Evolutionary conservation across 2,888 invertebrate genomes (phyloP).

Genomic region (Amiota minor): DNA sequence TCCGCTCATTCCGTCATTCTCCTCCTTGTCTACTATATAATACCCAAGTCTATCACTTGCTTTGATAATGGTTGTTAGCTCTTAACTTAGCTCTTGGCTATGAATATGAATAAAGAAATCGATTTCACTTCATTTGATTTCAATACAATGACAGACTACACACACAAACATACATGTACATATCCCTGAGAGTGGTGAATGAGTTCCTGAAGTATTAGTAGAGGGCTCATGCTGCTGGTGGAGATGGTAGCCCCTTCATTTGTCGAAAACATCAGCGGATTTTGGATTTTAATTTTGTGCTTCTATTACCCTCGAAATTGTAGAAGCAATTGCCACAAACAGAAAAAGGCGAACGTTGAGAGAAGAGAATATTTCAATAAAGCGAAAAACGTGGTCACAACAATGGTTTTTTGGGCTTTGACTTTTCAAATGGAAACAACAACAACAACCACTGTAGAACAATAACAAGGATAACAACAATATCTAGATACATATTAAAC

Average conservation of each 20-base stretch:
- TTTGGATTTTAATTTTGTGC: conserved; percentile 13
- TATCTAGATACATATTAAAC: neutral
- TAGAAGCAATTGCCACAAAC: conserved; percentile 1
- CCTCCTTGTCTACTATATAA: neutral
- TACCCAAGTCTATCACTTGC: conserved; percentile 2
- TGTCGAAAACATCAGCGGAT: neutral
- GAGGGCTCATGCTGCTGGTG: no score
- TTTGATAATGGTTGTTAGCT: conserved; percentile 40
- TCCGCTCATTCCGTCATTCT: conserved; percentile 27
- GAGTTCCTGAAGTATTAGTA: no score
- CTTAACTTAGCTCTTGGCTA: conserved; percentile 45
- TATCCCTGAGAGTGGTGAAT: no score
- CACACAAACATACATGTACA: neutral
- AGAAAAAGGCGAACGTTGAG: conserved; percentile 44
- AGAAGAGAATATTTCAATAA: conserved; percentile 60
- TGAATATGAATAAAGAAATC: conserved; percentile 65
- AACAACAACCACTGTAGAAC: neutral
- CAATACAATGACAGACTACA: conserved; percentile 9
- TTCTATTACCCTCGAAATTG: neutral
- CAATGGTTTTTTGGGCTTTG: conserved; percentile 31
- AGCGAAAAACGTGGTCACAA: conserved; percentile 25
- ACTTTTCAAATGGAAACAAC: conserved; percentile 29
- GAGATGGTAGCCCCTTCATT: neutral
- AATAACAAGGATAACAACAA: neutral
- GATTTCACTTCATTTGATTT: conserved; percentile 67